Base-by-base conservation (phyloP, 2,113 vertebrate genomes). In the Triplophysa dalaica region DNA sequence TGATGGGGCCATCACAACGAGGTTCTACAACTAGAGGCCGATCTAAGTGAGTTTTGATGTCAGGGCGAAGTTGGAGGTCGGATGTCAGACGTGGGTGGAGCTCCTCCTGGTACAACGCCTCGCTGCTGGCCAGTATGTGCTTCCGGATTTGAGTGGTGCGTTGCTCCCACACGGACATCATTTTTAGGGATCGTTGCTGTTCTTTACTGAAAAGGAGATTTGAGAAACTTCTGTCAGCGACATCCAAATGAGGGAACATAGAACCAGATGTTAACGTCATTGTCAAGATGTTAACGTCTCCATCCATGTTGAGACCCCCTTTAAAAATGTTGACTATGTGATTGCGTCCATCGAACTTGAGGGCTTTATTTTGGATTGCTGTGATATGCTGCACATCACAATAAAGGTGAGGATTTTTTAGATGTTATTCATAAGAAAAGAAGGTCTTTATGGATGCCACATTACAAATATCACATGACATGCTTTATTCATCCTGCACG, bases 91-190 rank as follows among this genome's bases (percentile, higher is more conserved):
- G 92, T 14, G 93, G 88, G 0, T 68, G 76, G 52, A 93, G 89
- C 75, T 97, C 95, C 85, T 98, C 96, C 0, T 95, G 94, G 21
- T 97, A 97, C 21, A 99, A 91, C 0, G 95, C 95, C 88, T 99
- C 97, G 0, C 94, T 95, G 91, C 97, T 98, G 3, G 96, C 92
- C 4, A 88, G 92, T 84, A 95, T 97, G 90, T 98, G 95, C 83
- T 93, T 93, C 43, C 96, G 92, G 76, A 99, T 92, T 91, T 98
- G 94, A 62, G 92, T 94, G 84, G 97, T 94, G 79, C 94, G 93
- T 90, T 98, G 96, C 87, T 99, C 97, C 97, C 97, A 99, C 17
- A 99, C 94, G 0, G 97, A 98, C 89, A 95, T 96, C 1, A 93
- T 90, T 89, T 97, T 98, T 87, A 94, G 82, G 0, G 97, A 92